Conservation (phyloP, 2,797 vertebrate species). For the Heteromormyrus szaboi region DNA sequence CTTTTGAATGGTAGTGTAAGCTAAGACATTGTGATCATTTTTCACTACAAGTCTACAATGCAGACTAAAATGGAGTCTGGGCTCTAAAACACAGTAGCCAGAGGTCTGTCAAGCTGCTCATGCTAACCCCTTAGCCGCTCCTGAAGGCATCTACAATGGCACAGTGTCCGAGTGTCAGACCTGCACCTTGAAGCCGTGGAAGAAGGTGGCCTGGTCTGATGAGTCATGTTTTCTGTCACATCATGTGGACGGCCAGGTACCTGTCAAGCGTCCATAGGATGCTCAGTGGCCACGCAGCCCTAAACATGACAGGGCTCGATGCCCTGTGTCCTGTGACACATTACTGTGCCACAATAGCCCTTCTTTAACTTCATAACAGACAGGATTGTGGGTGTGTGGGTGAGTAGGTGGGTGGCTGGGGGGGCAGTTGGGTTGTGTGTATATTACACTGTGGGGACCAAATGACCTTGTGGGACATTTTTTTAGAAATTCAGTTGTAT, state of each 20-base stretch:
- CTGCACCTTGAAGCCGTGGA: background rate
- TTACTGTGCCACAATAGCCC: background rate
- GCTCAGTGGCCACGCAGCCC: background rate
- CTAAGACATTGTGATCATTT: background rate
- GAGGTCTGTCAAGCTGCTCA: background rate
- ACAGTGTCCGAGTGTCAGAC: background rate
- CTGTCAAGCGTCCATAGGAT: background rate
- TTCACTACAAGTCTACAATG: background rate
- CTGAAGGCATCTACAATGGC: background rate
- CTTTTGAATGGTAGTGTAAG: background rate
- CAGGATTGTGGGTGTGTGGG: background rate
- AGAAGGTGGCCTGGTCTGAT: background rate
- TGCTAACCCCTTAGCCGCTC: background rate
- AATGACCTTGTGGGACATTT: background rate
- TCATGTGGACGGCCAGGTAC: background rate
- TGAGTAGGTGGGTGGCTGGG: background rate
- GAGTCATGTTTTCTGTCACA: background rate
- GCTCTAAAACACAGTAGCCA: background rate
- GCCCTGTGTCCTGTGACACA: background rate
- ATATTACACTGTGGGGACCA: background rate
- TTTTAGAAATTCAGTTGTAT: background rate
- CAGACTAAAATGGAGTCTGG: background rate
- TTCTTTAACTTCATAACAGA: background rate
- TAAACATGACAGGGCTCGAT: background rate
- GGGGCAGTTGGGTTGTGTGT: background rate